Conservation (phyloP, 2,888 invertebrate species). For the Tyria jacobaeae region DNA sequence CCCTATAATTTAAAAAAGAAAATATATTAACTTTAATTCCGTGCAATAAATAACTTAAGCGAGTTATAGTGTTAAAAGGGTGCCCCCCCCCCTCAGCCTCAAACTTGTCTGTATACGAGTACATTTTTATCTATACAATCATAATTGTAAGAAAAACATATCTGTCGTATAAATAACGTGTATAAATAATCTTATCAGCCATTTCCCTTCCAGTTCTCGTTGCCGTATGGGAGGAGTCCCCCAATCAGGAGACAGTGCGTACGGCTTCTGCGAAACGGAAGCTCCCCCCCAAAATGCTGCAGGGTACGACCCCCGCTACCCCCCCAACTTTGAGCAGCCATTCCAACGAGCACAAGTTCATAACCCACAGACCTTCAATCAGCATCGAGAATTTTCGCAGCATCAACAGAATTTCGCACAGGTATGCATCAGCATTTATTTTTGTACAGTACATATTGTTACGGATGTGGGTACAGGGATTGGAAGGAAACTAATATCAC, state of each 20-base stretch:
- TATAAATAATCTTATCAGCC: not conserved
- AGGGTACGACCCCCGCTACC: slow-evolving; percentile 57
- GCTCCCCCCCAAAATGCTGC: slow-evolving; percentile 41
- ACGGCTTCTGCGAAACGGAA: slow-evolving; percentile 89
- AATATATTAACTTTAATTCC: too few species aligned
- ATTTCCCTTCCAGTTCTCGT: slow-evolving; percentile 71
- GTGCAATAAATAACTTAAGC: too few species aligned
- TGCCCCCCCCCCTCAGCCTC: too few species aligned
- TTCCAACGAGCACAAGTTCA: slow-evolving; percentile 40
- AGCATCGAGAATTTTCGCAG: slow-evolving; percentile 43
- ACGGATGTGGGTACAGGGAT: too few species aligned
- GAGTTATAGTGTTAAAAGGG: too few species aligned
- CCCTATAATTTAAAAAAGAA: too few species aligned
- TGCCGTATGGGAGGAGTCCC: slow-evolving; percentile 89
- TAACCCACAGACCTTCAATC: slow-evolving; percentile 46
- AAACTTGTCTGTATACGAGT: too few species aligned
- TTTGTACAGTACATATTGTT: too few species aligned
- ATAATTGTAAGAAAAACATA: too few species aligned
- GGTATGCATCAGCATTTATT: slow-evolving; percentile 13
- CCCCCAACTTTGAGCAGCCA: slow-evolving; percentile 31
- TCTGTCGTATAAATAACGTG: too few species aligned
- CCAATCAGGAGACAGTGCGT: slow-evolving; percentile 91
- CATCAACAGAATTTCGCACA: slow-evolving; percentile 44
- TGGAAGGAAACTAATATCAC: too few species aligned
- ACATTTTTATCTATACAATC: too few species aligned